Base-by-base conservation (phyloP, 2,113 vertebrate species). In the Erythrocercus mccallii region DNA sequence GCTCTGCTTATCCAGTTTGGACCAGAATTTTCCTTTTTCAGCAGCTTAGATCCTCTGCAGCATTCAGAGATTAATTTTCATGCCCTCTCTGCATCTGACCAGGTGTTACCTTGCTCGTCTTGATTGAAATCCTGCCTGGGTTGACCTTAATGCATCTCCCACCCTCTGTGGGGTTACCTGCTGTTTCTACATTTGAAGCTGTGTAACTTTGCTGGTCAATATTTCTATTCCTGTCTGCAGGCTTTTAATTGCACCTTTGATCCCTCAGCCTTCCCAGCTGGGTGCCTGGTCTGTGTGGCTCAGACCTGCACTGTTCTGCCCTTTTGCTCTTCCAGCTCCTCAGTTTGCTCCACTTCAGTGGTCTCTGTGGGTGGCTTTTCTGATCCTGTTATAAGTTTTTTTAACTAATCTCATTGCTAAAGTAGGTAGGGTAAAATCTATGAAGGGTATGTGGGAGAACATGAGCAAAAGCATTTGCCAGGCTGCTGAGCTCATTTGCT, bases 211-310 rank as follows among this genome's bases (percentile, higher is more conserved):
- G 53, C 82, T 50, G 69, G 60, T 96, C 96, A 89, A 44, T 92
- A 78, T 78, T 94, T 96, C 80, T 12, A 77, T 83, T 73, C 62
- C 33, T 86, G 37, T 35, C 64, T 81, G 72, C 54, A 89, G 64
- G 68, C 14, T 78, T 86, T 47, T 92, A 91, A 95, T 84, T 91
- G 77, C 38, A 10, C 62, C 88, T 91, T 64, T 92, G 78, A 68
- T 91, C 70, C 60, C 38, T 56, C 22, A 45, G 42, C 64, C 54
- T 78, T 70, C 60, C 30, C 84, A 62, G 81, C 64, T 68, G 72
- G 12, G 42, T 66, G n/a, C 33, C 42, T 78, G 38, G 15, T 37
- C 47, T 70, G 42, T 89, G 62, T 51, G 50, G n/a, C 57, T 92
- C 68, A 48, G 28, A 37, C 30, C n/a, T 94, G 58, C 73, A 5